Conservation (phyloP, 2,113 vertebrate genomes). For the Lophochroa leadbeateri region DNA sequence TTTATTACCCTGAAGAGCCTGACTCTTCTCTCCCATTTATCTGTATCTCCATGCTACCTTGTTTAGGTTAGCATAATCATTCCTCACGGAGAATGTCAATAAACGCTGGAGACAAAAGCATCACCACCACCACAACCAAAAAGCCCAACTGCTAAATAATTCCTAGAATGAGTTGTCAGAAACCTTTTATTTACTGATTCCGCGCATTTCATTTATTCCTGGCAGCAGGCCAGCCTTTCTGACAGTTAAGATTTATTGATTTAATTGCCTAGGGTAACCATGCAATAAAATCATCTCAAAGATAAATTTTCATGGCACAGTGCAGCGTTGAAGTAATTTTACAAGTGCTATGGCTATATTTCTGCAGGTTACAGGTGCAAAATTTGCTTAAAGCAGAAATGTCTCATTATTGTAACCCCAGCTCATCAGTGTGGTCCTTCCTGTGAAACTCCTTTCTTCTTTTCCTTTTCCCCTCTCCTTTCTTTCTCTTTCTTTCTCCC, state of each 20-base stretch:
- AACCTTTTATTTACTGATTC: slow-evolving; percentile 90
- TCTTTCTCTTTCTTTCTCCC: background rate
- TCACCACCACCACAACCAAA: slow-evolving; percentile 27
- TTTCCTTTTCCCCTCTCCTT: background rate
- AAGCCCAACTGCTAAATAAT: slow-evolving; percentile 85
- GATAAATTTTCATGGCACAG: slow-evolving; percentile 90
- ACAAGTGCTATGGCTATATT: slow-evolving; percentile 85
- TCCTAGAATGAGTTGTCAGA: slow-evolving; percentile 87
- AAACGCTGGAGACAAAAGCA: slow-evolving; percentile 70
- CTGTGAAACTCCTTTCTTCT: slow-evolving; percentile 43
- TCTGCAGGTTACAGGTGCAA: slow-evolving; percentile 87
- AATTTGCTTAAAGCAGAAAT: slow-evolving; percentile 86
- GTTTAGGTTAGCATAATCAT: slow-evolving; percentile 72
- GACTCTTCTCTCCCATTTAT: slow-evolving; percentile 36
- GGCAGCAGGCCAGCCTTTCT: slow-evolving; percentile 80
- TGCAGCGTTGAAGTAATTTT: slow-evolving; percentile 86
- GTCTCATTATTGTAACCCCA: slow-evolving; percentile 77
- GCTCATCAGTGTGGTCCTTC: slow-evolving; percentile 62
- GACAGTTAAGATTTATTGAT: slow-evolving; percentile 95
- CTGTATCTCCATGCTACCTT: background rate
- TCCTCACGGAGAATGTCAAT: slow-evolving; percentile 72
- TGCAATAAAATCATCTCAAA: slow-evolving; percentile 94
- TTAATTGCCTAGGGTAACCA: slow-evolving; percentile 95
- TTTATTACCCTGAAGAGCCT: slow-evolving; percentile 45
- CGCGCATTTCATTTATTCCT: slow-evolving; percentile 85